phyloP scores from a whole-genome alignment of 64 coral and sea anemone genomes.

The Trachythela sp. region DNA sequence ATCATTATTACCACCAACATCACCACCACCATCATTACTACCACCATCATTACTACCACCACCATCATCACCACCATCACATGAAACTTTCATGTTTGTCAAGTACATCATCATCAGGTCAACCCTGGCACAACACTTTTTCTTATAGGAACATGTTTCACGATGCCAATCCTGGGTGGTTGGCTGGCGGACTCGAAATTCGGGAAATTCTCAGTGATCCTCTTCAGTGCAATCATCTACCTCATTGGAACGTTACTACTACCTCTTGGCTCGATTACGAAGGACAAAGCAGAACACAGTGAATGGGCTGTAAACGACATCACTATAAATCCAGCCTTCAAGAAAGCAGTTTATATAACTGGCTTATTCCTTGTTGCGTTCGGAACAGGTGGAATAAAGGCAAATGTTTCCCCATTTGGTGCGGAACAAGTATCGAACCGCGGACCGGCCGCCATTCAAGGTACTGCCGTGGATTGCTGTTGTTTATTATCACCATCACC shows the following conservation, averaged over 20 bases:
- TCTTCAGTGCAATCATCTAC: not conserved
- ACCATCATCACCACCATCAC: too few species aligned
- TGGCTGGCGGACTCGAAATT: not conserved
- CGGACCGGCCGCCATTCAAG: constrained; percentile 55
- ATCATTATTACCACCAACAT: too few species aligned
- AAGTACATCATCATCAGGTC: too few species aligned
- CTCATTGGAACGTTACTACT: not conserved
- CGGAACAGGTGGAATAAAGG: constrained; percentile 75
- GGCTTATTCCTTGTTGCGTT: constrained; percentile 54
- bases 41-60: too few species aligned
- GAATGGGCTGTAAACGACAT: not conserved
- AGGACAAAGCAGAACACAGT: not conserved
- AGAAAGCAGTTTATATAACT: constrained; percentile 33
- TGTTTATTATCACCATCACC: too few species aligned
- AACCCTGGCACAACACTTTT: not conserved
- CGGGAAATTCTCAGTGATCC: not conserved
- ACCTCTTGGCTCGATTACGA: not conserved
- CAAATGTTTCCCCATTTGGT: constrained; percentile 76
- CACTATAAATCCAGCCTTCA: not conserved
- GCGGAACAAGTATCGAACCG: constrained; percentile 55
- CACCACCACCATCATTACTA: too few species aligned
- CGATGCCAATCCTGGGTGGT: not conserved
- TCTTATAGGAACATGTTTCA: not conserved
- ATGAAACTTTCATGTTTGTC: too few species aligned
- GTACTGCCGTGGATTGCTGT: too few species aligned